Base-by-base conservation (phyloP, 1,140 invertebrate species). In the Drosophila parabipectinata region DNA sequence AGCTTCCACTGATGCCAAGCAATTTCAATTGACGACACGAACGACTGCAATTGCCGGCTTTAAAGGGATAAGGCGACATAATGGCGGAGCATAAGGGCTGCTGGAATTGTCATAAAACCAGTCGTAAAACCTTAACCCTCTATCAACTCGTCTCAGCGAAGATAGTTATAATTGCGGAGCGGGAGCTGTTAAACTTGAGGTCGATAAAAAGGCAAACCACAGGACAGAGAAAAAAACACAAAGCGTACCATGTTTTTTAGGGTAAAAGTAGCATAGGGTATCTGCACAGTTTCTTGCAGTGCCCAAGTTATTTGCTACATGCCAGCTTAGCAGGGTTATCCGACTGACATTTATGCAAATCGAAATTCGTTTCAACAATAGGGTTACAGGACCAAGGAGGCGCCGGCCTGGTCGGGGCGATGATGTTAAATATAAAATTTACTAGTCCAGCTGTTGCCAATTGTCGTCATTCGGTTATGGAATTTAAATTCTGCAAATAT, bases 21-120 rank as follows among this genome's bases (percentile, higher is more conserved):
- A 82, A 85, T 85, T 85, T 85, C 78, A 77, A 88, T 85, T 82
- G 82, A 85, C 77, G 82, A 63, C 82, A 87, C 83, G 68, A 58
- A 88, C 82, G 76, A 74, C 67, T 66, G 64, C 83, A 87, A 85
- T 85, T 85, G 74, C 78, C 69, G 59, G 66, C 76, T 72, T 72
- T 72, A 72, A 72, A 54, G 51, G 71, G 72, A 66, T 75, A 74
- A 75, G 45, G 37, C 68, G 52, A 67, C 72, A 76, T 59, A 75
- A 76, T 76, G 72, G 52, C 47, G 55, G 24, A 30, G 39, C 66
- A 48, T 72, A 59, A 72, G 66, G 72, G 52, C 41, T 47, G 12
- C 47, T 24, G 58, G 26, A 74, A 50, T 44, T 63, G 59, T 58
- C 72, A 66, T 74, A 74, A 74, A 74, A 55, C 47, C 51, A 57